These are phyloP conservation scores for Torymus auratus DNA, from an alignment of 2,888 invertebrate species.

Conservation along the genomic window DNA sequence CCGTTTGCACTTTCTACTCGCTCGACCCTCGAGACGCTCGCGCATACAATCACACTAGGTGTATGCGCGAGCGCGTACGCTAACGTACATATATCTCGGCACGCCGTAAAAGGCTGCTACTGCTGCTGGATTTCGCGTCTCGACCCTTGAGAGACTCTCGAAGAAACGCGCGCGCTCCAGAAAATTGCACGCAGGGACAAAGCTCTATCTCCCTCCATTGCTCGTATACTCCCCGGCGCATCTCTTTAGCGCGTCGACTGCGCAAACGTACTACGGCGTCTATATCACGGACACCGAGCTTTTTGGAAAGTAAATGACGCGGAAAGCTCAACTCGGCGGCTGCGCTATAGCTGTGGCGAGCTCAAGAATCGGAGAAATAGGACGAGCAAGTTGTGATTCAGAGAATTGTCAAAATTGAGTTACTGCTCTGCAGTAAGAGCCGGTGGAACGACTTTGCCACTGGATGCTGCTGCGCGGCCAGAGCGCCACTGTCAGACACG, in stretches of 20 bases:
- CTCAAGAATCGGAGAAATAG: not conserved
- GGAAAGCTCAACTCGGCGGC: too few relatives aligned
- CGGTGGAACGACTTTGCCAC: slow-evolving; percentile 11
- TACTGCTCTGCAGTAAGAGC: not conserved
- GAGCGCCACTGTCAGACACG: not conserved
- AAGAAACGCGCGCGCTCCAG: not conserved
- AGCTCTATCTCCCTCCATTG: not conserved
- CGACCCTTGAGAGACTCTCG: not conserved
- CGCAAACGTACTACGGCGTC: too few relatives aligned
- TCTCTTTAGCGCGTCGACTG: too few relatives aligned
- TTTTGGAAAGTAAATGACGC: too few relatives aligned
- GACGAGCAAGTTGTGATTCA: slow-evolving; percentile 13
- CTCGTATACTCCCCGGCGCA: too few relatives aligned
- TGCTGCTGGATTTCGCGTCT: not conserved
- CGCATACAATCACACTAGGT: too few relatives aligned
- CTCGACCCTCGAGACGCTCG: not conserved
- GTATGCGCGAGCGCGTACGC: too few relatives aligned
- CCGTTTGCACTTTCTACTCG: slow-evolving; percentile 10
- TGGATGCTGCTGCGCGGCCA: not conserved
- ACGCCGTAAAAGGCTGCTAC: not conserved
- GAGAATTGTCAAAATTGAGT: slow-evolving; percentile 48
- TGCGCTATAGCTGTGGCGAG: not conserved
- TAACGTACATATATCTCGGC: too few relatives aligned
- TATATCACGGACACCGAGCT: too few relatives aligned
- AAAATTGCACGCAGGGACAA: slow-evolving; percentile 13